Evolutionary conservation across 2,113 vertebrate species (phyloP), one percentile per base, ranked within the genome.

Genomic region (Melanocharis versteri): DNA sequence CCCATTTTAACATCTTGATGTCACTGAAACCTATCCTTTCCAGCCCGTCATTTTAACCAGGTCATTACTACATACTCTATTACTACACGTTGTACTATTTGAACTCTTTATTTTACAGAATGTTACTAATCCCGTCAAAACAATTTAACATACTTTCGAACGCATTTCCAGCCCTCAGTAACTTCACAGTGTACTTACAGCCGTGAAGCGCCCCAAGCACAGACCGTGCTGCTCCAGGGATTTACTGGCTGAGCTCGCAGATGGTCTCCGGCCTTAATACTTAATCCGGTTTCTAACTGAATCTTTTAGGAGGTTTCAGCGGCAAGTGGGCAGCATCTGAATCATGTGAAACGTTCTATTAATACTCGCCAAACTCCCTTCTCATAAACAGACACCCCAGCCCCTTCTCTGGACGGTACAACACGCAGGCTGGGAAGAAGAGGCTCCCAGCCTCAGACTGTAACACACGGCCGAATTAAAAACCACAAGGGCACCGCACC

Each of bases 401-500:
- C 68, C 37, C 73, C 33, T 12, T 54, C 17, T 35, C 66, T 1
- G 9, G 45, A 37, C 16, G 8, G 35, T 31, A 53, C 78, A 48
- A 61, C 39, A 2, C 18, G 17, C 33, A 47, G 30, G 53, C 42
- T 78, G 4, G 54, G 9, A 22, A 31, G 4, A 9, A 35, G 17
- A 13, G 6, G 6, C 48, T n/a, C 33, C 37, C 45, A 11, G 5
- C 12, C 1, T 2, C 6, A 19, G 10, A 9, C 48, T 20, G 22
- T 37, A 31, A 12, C 30, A 14, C 18, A 4, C 8, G 5, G 18
- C 35, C 24, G 7, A 61, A 35, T 2, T 7, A 20, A 42, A 23
- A 18, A 3, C 0, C 44, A 3, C 5, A 3, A 13, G 7, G 5
- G 15, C 30, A 5, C 22, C 3, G 10, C 22, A 15, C n/a, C 51